Conservation (phyloP, 1,140 invertebrate genomes). For the Panonychus citri region DNA sequence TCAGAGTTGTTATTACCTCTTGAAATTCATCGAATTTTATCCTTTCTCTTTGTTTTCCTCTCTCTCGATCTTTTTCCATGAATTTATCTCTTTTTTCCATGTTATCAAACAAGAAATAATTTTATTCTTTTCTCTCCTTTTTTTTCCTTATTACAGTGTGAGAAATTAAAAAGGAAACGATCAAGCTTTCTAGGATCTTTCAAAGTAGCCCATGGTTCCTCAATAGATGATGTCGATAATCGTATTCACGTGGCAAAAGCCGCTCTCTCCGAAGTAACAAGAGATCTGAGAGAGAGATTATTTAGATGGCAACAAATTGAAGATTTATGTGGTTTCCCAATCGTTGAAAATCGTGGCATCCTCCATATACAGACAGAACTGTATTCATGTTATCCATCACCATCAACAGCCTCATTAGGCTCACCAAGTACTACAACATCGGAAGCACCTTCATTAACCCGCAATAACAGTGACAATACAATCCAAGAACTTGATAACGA, state of each 20-base stretch:
- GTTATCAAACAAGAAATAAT: too few relatives aligned
- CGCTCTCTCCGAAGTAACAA: constrained; percentile 68
- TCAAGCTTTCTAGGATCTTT: constrained; percentile 79
- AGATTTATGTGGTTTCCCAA: constrained; percentile 27
- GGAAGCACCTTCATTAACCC: too few relatives aligned
- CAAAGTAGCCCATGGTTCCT: constrained; percentile 75
- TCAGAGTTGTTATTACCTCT: too few relatives aligned
- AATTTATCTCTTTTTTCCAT: too few relatives aligned
- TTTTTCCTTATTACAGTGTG: constrained; percentile 30
- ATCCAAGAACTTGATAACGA: too few relatives aligned
- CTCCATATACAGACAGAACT: not conserved
- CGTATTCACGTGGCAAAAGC: constrained; percentile 64
- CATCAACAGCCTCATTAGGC: too few relatives aligned
- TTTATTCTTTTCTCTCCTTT: not conserved
- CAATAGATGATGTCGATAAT: constrained; percentile 75
- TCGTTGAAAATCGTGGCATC: constrained; percentile 28
- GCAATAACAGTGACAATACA: too few relatives aligned
- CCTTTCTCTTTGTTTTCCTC: too few relatives aligned
- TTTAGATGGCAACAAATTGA: constrained; percentile 85
- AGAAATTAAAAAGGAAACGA: constrained; percentile 70
- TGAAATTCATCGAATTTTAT: too few relatives aligned
- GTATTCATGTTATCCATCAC: not conserved
- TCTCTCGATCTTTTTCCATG: too few relatives aligned
- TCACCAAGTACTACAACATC: too few relatives aligned
- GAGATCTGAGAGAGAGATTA: constrained; percentile 61